Conservation (phyloP, 2,888 invertebrate species). For the Cerceris rybyensis region DNA sequence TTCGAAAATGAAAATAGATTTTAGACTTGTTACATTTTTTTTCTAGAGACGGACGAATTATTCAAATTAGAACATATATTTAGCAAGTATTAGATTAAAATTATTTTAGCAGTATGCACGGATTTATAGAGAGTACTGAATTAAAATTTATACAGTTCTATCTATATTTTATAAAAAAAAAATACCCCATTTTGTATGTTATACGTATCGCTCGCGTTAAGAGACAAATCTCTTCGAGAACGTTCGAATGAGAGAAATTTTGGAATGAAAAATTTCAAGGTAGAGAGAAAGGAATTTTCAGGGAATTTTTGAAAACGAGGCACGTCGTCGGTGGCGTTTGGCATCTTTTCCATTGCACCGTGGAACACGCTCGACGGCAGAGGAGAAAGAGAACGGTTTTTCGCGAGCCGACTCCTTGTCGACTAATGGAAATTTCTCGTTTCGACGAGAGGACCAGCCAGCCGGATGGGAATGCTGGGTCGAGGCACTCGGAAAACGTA, state of each 20-base stretch:
- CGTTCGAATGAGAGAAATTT: neutral
- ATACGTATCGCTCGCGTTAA: no score
- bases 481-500: constrained; percentile 61
- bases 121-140: no score
- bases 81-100: no score
- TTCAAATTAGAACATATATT: no score
- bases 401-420: constrained; percentile 58
- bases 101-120: no score
- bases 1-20: no score
- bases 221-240: neutral
- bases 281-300: neutral
- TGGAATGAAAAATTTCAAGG: neutral
- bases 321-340: neutral
- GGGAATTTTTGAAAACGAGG: neutral
- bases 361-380: constrained; percentile 22
- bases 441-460: constrained; percentile 57
- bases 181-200: no score
- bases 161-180: no score
- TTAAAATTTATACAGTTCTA: no score
- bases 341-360: constrained; percentile 1
- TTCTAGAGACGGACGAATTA: no score
- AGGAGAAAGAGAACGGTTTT: constrained; percentile 49
- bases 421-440: constrained; percentile 78
- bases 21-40: no score
- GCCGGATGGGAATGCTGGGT: constrained; percentile 33